Evolutionary conservation across 2,113 vertebrate genomes (phyloP).

Genomic region (Salvelinus alpinus): DNA sequence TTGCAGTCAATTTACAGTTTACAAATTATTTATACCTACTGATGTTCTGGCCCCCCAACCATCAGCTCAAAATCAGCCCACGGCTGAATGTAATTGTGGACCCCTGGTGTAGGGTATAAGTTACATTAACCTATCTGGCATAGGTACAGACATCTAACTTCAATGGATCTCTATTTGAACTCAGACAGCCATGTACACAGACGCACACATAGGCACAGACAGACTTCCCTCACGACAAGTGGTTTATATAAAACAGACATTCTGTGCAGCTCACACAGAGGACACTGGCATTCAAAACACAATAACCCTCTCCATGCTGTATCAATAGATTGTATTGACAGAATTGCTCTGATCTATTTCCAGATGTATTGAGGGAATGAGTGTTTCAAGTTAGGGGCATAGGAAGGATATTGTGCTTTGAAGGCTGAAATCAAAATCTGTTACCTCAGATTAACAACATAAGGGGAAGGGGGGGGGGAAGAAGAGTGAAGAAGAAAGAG

Average conservation of each 20-base stretch:
- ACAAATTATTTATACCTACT: too few species aligned
- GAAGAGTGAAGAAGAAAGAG: neutral
- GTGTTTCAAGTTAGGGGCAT: neutral
- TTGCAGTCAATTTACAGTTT: too few species aligned
- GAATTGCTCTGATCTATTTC: too few species aligned
- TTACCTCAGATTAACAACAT: neutral
- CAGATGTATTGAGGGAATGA: too few species aligned
- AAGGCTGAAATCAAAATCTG: neutral
- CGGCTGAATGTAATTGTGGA: too few species aligned
- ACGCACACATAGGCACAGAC: neutral
- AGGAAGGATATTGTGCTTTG: neutral
- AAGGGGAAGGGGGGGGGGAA: neutral
- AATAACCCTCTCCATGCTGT: neutral
- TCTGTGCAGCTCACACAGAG: neutral
- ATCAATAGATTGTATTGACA: too few species aligned
- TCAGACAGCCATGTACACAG: constrained; percentile 2
- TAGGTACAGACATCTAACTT: too few species aligned
- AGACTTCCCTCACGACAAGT: neutral
- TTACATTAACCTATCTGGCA: too few species aligned
- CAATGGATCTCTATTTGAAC: neutral
- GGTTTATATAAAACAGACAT: neutral
- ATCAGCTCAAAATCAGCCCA: too few species aligned
- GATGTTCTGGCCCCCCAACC: too few species aligned
- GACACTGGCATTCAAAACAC: neutral
- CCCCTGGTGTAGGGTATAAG: too few species aligned